Conservation (phyloP, 2,113 vertebrate genomes). For the Okapia johnstoni region DNA sequence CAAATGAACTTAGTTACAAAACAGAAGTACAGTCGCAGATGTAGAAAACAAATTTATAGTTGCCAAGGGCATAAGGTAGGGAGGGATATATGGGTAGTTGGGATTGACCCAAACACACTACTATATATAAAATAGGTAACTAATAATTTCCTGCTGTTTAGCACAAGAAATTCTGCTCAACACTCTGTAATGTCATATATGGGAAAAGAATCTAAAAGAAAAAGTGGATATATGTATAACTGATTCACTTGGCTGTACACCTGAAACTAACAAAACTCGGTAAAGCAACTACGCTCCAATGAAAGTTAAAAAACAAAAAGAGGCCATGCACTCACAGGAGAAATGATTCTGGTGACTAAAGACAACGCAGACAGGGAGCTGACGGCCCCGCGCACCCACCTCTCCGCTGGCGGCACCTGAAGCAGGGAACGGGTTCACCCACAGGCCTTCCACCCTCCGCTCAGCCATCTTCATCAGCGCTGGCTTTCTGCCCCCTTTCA, state of each 20-base stretch:
- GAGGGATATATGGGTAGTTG: fast-evolving
- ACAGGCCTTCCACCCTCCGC: neutral
- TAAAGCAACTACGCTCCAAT: fast-evolving
- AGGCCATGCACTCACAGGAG: neutral
- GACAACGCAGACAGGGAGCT: fast-evolving
- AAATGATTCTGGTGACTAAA: fast-evolving
- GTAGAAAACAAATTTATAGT: neutral
- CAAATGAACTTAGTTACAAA: neutral
- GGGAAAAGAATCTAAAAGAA: neutral
- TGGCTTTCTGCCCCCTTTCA: fast-evolving
- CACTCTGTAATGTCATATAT: neutral
- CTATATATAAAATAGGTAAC: neutral
- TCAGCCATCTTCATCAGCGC: too few relatives aligned
- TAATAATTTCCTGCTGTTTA: neutral
- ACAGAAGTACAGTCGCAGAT: neutral
- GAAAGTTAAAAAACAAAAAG: neutral
- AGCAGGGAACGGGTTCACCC: neutral
- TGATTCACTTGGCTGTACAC: fast-evolving
- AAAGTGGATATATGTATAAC: fast-evolving
- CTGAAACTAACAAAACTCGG: neutral
- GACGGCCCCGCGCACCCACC: fast-evolving
- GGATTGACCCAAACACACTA: neutral
- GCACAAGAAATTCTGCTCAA: too few relatives aligned
- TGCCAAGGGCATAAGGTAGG: neutral
- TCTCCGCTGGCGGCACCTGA: fast-evolving